Base-by-base conservation (phyloP, 2,113 vertebrate genomes). In the Pelvicachromis taeniatus region DNA sequence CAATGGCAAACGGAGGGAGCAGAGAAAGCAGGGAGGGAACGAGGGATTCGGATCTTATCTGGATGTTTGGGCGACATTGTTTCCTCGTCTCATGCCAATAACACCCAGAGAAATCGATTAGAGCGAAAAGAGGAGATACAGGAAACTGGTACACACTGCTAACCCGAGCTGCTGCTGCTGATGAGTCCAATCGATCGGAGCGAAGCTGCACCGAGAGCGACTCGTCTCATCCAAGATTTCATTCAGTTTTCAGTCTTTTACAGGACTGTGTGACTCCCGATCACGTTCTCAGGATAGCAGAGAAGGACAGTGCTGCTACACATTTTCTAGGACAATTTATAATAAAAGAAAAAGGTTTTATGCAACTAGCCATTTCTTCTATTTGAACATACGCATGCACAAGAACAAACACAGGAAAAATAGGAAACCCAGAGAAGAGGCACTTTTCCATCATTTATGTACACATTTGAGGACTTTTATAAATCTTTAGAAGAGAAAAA, bases 81-180 rank as follows among this genome's bases (percentile, higher is more conserved):
- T 19, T 40, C 29, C 35, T 21, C 4, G 42, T 55, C 45, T 70
- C 2, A 9, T 17, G 77, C 40, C 83, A 77, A 40, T 81, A 83
- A 83, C 50, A 78, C 4, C 23, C 56, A 35, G 29, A 38, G 53
- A 88, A 85, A 83, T 81, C 70, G 75, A 52, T 78, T 55, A 75
- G 45, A 78, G 42, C 11, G 9, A 7, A 61, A 9, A 31, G n/a
- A 35, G 11, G 7, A 42, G 10, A 13, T 4, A 33, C 17, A 16
- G 63, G 29, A 14, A 79, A 38, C 4, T 1, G 23, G 65, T 2
- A 1, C 38, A 63, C n/a, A 4, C 35, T 80, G 48, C 45, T 29
- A 45, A 80, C 53, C 33, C 2, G 1, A 79, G 77, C 19, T 42
- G 23, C 19, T 42, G 23, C 9, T 81, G n/a, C 40, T 52, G 14